Evolutionary conservation across 2,113 vertebrate species (phyloP).

Genomic region (Chloebia gouldiae): DNA sequence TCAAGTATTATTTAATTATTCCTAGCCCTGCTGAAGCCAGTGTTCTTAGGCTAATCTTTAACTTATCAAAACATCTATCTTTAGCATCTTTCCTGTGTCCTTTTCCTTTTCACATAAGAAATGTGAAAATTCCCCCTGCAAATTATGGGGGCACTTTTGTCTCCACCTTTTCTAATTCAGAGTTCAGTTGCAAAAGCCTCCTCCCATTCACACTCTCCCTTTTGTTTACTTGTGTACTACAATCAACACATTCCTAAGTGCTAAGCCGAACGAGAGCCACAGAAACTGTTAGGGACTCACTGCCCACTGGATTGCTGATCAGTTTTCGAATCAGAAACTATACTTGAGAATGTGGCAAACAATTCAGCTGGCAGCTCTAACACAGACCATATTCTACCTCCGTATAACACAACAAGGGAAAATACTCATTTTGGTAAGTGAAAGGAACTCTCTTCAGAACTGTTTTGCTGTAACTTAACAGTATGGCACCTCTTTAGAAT

Average conservation of each 20-base stretch:
- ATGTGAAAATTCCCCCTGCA: background rate
- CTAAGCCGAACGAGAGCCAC: background rate
- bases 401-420: background rate
- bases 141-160: background rate
- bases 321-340: background rate
- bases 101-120: background rate
- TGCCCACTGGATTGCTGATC: background rate
- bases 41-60: background rate
- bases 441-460: background rate
- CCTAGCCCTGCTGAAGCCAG: background rate
- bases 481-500: background rate
- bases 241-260: background rate
- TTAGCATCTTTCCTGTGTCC: background rate
- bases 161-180: background rate
- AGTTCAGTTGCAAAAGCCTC: background rate
- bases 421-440: background rate
- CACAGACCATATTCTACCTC: background rate
- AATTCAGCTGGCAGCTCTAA: background rate
- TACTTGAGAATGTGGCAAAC: background rate
- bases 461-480: background rate
- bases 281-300: background rate
- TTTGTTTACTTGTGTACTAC: background rate
- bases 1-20: background rate
- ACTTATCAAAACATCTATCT: background rate
- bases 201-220: background rate